A percentile compares a stretch with the other conserved stretches of the same genome.
These are phyloP conservation scores for Empis stercorea DNA, from an alignment of 2,888 invertebrate species.

Conservation along the genomic window DNA sequence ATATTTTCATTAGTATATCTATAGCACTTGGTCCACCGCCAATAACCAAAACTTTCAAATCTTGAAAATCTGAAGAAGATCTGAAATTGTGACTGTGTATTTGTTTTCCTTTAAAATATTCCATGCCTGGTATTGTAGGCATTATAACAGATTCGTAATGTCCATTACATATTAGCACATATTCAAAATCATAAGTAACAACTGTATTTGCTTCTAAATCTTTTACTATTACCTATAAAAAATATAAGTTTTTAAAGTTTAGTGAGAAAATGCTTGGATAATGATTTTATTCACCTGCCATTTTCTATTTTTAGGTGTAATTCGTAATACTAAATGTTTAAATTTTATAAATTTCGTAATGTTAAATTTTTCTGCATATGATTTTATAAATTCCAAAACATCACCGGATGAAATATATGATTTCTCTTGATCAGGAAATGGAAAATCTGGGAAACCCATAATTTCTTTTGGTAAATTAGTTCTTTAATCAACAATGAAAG, in stretches of 20 bases:
- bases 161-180: slow-evolving; percentile 75
- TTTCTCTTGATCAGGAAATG: slow-evolving; percentile 54
- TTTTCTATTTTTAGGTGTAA: slow-evolving; percentile 40
- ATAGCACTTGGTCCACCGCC: slow-evolving; percentile 83
- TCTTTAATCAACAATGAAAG: slow-evolving; percentile 36
- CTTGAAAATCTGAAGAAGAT: slow-evolving; percentile 36
- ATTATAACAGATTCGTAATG: slow-evolving; percentile 70
- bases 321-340: slow-evolving; percentile 43
- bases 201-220: slow-evolving; percentile 23
- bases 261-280: too few relatives aligned
- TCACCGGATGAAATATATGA: slow-evolving; percentile 65
- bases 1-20: slow-evolving; percentile 58
- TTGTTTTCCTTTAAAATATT: slow-evolving; percentile 45
- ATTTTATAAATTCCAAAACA: slow-evolving; percentile 59
- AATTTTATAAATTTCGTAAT: slow-evolving; percentile 52
- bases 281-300: slow-evolving; percentile 46
- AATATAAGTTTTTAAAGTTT: too few relatives aligned
- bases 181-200: slow-evolving; percentile 54
- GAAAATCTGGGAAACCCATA: slow-evolving; percentile 84
- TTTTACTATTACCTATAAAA: slow-evolving; percentile 39
- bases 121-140: slow-evolving; percentile 57
- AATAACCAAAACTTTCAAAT: slow-evolving; percentile 57
- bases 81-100: slow-evolving; percentile 80
- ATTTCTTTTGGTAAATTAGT: slow-evolving; percentile 90
- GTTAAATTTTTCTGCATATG: slow-evolving; percentile 57